These are phyloP conservation scores for Recurvirostra avosetta DNA, from an alignment of 2,113 vertebrate species.

Conservation along the genomic window DNA sequence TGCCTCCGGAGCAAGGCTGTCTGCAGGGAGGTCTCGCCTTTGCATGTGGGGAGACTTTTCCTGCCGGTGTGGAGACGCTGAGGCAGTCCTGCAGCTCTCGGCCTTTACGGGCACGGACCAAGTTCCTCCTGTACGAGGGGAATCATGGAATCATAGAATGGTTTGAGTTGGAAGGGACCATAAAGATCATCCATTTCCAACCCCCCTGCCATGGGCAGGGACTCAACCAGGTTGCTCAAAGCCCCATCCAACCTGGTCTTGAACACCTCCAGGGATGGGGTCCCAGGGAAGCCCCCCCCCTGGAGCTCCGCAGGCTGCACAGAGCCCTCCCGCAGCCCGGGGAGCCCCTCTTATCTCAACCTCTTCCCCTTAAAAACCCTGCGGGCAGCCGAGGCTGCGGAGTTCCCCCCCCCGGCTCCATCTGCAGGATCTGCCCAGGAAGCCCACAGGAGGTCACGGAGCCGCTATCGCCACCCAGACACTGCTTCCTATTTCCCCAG, in stretches of 20 bases:
- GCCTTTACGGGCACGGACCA: background rate
- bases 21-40: background rate
- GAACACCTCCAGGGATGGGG: background rate
- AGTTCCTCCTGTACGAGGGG: background rate
- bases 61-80: background rate
- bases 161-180: background rate
- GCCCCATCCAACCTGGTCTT: background rate
- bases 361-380: background rate
- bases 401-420: rapidly evolving
- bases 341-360: background rate
- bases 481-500: background rate
- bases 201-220: background rate
- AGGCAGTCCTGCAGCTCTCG: background rate
- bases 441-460: too few species aligned
- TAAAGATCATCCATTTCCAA: background rate
- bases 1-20: too few species aligned
- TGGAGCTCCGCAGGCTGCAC: background rate
- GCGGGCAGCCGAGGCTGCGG: background rate
- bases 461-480: background rate
- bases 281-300: background rate
- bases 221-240: background rate
- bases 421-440: background rate
- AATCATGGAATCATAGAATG: background rate
- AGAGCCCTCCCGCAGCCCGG: background rate
- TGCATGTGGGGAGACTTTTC: background rate